A percentile compares a stretch with the other conserved stretches of the same genome.
phyloP scores from a whole-genome alignment of 2,797 vertebrate genomes.

The Phaenicophaeus curvirostris region DNA sequence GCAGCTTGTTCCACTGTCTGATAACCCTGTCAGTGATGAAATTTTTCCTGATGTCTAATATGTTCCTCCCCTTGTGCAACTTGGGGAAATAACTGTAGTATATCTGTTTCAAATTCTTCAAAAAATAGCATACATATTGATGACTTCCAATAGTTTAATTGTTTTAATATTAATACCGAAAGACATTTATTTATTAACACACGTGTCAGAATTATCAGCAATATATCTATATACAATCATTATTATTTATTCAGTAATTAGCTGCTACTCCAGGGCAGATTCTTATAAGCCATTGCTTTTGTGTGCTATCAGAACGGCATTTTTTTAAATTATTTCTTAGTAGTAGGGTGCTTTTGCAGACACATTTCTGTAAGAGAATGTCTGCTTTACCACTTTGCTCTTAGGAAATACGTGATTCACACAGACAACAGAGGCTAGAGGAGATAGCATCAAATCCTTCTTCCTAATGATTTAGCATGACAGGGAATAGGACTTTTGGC shows the following conservation, averaged over 20 bases:
- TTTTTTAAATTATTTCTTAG: background rate
- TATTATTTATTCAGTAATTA: background rate
- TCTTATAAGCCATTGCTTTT: background rate
- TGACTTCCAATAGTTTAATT: background rate
- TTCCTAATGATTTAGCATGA: background rate
- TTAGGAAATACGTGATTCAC: fast-evolving
- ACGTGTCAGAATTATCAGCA: background rate
- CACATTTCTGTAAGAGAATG: background rate
- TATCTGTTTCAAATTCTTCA: background rate
- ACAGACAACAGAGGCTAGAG: background rate
- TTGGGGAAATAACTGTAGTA: background rate
- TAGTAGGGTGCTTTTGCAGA: background rate
- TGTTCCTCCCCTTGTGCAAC: too few species aligned
- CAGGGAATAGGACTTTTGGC: background rate
- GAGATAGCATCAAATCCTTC: background rate
- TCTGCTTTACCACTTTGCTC: background rate
- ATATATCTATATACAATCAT: background rate
- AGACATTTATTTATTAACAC: background rate
- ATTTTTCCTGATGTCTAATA: too few species aligned
- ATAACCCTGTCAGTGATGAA: too few species aligned
- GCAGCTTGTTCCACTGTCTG: too few species aligned
- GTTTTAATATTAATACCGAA: too few species aligned
- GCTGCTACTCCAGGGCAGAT: background rate
- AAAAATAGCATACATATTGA: background rate
- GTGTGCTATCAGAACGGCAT: background rate